A percentile compares a stretch with the other conserved stretches of the same genome.
Evolutionary conservation across 53 echinoderm and acorn worm genomes (phyloP).

Genomic region (Glandiceps talaboti): DNA sequence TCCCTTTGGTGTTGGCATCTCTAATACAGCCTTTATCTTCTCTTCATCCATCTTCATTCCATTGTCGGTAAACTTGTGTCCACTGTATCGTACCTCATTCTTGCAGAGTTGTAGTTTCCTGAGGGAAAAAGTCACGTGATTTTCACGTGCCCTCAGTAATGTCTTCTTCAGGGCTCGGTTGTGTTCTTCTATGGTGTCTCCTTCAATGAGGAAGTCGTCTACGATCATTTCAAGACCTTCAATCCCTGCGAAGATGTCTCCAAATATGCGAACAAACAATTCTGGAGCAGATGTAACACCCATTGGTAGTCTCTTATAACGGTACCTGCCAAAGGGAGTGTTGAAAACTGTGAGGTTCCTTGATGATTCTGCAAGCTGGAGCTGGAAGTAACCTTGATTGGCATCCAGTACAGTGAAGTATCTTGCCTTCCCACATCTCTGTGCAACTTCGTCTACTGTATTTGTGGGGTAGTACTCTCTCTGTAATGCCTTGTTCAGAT

Average conservation of each 20-base stretch:
- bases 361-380: conserved; percentile 16
- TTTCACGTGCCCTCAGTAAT: background rate
- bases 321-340: conserved; percentile 27
- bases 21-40: conserved; percentile 8
- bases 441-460: conserved; percentile 18
- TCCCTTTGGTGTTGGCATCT: conserved; percentile 14
- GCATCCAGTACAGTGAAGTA: conserved; percentile 24
- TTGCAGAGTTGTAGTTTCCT: conserved; percentile 6
- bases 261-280: conserved; percentile 22
- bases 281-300: conserved; percentile 34
- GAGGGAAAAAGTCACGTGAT: background rate
- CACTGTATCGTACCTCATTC: conserved; percentile 13
- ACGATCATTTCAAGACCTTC: conserved; percentile 13
- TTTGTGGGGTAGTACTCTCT: conserved; percentile 24
- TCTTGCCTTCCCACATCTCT: conserved; percentile 5
- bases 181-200: no score
- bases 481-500: conserved; percentile 27
- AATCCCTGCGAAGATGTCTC: conserved; percentile 18
- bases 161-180: background rate
- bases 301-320: conserved; percentile 21
- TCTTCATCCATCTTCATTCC: conserved; percentile 6
- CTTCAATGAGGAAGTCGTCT: no score
- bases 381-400: conserved; percentile 27
- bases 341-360: conserved; percentile 30
- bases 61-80: conserved; percentile 10